Evolutionary conservation across 2,113 vertebrate genomes (phyloP).

Genomic region (Lota lota): DNA sequence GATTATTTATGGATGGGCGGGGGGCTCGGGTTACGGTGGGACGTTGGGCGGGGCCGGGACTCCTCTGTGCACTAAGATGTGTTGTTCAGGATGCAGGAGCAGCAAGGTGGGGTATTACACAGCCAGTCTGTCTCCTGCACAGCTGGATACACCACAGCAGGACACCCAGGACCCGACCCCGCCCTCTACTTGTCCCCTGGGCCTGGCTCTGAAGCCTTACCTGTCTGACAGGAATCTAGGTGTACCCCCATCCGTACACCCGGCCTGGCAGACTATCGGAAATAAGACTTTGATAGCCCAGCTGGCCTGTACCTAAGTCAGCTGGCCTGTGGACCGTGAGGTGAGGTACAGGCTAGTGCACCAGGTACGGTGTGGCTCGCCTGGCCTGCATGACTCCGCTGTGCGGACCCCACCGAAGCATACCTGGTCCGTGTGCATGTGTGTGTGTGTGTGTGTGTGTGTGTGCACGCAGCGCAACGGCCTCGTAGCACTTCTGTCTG

Average conservation of each 20-base stretch:
- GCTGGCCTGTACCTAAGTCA: no score
- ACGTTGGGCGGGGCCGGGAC: constrained; percentile 23
- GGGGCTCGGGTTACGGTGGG: constrained; percentile 38
- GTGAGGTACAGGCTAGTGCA: no score
- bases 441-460: background rate
- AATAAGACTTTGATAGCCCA: no score
- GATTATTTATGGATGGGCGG: constrained; percentile 51
- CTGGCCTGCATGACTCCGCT: no score
- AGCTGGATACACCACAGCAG: background rate
- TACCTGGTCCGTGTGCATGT: background rate
- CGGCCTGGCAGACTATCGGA: background rate
- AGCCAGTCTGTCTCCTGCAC: background rate
- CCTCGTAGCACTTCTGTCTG: no score
- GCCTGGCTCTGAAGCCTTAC: background rate
- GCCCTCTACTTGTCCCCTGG: background rate
- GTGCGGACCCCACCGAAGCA: no score
- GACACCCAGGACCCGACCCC: background rate
- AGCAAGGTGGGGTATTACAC: background rate
- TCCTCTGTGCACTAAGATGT: constrained; percentile 28
- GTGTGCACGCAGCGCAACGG: background rate
- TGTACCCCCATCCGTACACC: background rate
- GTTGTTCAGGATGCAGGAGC: background rate
- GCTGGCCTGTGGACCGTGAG: no score
- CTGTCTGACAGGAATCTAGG: no score
- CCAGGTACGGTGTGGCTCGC: no score